These are phyloP conservation scores for Cactoblastis cactorum DNA, from an alignment of 2,888 invertebrate genomes.

Conservation along the genomic window DNA sequence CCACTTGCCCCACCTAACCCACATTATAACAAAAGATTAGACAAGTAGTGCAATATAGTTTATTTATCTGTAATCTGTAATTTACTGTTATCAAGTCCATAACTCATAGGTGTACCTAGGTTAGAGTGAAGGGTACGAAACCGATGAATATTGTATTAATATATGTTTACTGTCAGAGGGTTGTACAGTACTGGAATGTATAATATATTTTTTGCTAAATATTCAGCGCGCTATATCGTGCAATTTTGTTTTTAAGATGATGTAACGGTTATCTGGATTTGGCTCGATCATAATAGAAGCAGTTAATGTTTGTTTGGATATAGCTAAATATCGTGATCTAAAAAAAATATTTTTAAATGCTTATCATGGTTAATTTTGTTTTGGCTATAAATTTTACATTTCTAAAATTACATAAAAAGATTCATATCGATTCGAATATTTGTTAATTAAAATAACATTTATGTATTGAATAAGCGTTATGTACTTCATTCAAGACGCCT, in stretches of 20 bases:
- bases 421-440: too few species aligned
- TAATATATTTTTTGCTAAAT: conserved; percentile 3
- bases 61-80: conserved; percentile 5
- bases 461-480: too few species aligned
- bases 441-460: too few species aligned
- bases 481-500: too few species aligned
- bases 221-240: conserved; percentile 6
- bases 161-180: conserved; percentile 9
- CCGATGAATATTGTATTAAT: conserved; percentile 6
- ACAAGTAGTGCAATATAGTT: not conserved
- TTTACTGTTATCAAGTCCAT: not conserved
- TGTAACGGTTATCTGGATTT: conserved; percentile 6
- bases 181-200: conserved; percentile 3
- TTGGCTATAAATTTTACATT: too few species aligned
- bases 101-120: not conserved
- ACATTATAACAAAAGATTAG: not conserved
- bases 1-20: not conserved
- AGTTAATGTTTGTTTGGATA: too few species aligned
- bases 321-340: too few species aligned
- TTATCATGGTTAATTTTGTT: too few species aligned
- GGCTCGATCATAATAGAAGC: not conserved
- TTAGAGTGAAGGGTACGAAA: not conserved
- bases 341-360: too few species aligned
- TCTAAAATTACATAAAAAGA: too few species aligned
- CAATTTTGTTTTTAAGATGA: conserved; percentile 6